A percentile compares a stretch with the other conserved stretches of the same genome.
Conservation (phyloP, 2,797 vertebrate species). For the Anniella stebbinsi region DNA sequence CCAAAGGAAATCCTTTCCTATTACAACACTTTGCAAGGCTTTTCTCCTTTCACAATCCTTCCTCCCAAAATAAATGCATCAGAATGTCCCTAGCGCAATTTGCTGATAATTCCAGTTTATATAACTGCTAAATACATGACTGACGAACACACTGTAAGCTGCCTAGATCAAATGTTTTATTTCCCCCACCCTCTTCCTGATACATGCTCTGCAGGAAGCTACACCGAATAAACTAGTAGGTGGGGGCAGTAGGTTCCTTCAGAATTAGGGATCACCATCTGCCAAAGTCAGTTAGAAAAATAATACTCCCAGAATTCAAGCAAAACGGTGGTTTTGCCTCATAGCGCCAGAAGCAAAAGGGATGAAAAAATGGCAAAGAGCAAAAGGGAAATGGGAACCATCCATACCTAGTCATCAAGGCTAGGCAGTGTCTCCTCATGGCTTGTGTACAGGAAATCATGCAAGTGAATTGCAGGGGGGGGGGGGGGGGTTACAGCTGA, state of each 20-base stretch:
- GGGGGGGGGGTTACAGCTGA: not conserved
- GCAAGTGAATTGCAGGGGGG: not conserved
- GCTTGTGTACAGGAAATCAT: not conserved
- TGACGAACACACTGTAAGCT: not conserved
- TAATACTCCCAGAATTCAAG: slow-evolving; percentile 7
- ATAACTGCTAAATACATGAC: slow-evolving; percentile 9
- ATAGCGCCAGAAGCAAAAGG: not conserved
- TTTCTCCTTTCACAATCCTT: slow-evolving; percentile 34
- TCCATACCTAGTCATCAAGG: not conserved
- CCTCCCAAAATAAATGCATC: slow-evolving; percentile 32
- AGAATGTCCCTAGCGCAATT: slow-evolving; percentile 25
- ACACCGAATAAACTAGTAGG: not conserved
- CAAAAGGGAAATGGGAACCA: not conserved
- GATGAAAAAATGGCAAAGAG: not conserved
- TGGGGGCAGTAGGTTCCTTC: not conserved
- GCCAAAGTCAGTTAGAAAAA: not conserved
- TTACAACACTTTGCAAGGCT: slow-evolving; percentile 19
- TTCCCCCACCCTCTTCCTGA: accelerated
- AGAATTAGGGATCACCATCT: slow-evolving; percentile 27
- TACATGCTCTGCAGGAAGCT: slow-evolving; percentile 22
- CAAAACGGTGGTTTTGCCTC: not conserved
- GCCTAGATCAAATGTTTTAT: slow-evolving; percentile 27
- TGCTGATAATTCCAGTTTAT: slow-evolving; percentile 43
- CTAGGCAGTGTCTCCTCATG: not conserved
- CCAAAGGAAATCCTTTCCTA: slow-evolving; percentile 30